Base-by-base conservation (phyloP, 2,888 invertebrate species). In the Acanthopleura granulata region DNA sequence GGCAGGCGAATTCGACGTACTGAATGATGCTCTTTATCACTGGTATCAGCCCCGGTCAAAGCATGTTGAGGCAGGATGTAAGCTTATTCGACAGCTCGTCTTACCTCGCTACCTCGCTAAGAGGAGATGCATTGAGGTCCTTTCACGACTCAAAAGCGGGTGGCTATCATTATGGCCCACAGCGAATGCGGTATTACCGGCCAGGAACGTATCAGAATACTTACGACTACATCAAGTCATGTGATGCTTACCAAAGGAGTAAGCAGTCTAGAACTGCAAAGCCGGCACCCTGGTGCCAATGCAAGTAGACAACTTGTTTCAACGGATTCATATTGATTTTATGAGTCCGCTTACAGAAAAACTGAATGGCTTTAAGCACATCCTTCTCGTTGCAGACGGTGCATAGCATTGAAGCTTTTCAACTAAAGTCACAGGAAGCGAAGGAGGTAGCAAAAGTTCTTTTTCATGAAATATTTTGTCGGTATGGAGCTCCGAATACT, bases 361-460 rank as follows among this genome's bases (percentile, higher is more conserved):
- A 9, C 49, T 50, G 57, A 74, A 79, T 29, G 79, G 95, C 95
- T 91, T 96, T 95, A 88, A 96, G 93, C 91, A 79, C 62, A 76
- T 78, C 16, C 71, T 81, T 11, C 72, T 80, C n/a, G 66, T 79
- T 29, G 79, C 80, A 16, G 79, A 81, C 22, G 75, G 75, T 22
- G 14, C 51, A 51, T 15, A 51, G 51, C 18, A 18, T 14, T 14
- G 51, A 14, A 51, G 14, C 18, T 51, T 51, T 14, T 18, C 51
- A 51, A 18, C 22, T 57, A 12, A 57, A 57, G 22, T n/a, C 57
- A 57, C 57, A 57, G 12, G 57, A 12, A 57, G 57, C 57, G 18
- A 57, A 57, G 12, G 57, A 57, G 12, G 57, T 57, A 6, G 57
- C 22, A 22, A 57, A 12, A n/a, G 57, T 57, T n/a, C 57, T 57